These are phyloP conservation scores for Drosophila colorata DNA, from an alignment of 2,888 invertebrate species.

Conservation along the genomic window DNA sequence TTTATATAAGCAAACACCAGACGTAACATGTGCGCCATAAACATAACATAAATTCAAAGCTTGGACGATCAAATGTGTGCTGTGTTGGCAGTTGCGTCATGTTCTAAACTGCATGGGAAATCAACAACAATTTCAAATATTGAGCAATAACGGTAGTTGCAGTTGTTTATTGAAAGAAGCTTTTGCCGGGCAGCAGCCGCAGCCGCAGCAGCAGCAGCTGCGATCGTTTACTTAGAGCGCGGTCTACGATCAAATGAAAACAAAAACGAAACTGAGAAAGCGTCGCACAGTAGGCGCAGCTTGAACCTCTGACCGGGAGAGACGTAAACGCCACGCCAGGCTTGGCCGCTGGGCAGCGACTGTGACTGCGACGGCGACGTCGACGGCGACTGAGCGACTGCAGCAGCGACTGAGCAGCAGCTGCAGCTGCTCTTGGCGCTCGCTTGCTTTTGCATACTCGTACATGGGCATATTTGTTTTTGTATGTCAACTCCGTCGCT, in stretches of 20 bases:
- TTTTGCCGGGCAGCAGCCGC: slow-evolving; percentile 24
- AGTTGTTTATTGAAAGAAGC: slow-evolving; percentile 37
- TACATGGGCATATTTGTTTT: slow-evolving; percentile 9
- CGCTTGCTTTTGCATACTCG: slow-evolving; percentile 45
- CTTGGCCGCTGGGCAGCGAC: slow-evolving; percentile 21
- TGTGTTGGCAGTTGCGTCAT: slow-evolving; percentile 48
- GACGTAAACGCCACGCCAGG: slow-evolving; percentile 11
- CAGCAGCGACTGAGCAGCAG: slow-evolving; percentile 1
- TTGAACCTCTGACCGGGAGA: slow-evolving; percentile 68
- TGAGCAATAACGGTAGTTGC: slow-evolving; percentile 44
- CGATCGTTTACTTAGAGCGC: too few species aligned
- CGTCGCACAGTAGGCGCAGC: slow-evolving; percentile 34
- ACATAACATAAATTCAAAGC: slow-evolving; percentile 38
- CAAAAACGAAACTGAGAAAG: slow-evolving; percentile 47
- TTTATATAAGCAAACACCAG: slow-evolving; percentile 3
- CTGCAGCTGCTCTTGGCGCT: background rate
- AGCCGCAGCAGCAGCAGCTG: slow-evolving; percentile 5
- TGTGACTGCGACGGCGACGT: slow-evolving; percentile 13
- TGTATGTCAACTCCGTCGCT: background rate
- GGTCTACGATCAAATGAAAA: slow-evolving; percentile 15
- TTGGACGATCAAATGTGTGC: slow-evolving; percentile 1
- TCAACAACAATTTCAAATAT: slow-evolving; percentile 16
- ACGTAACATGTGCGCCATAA: slow-evolving; percentile 2
- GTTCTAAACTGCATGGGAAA: slow-evolving; percentile 40
- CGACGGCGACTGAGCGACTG: slow-evolving; percentile 1